Conservation (phyloP, 2,113 vertebrate species). For the Zosterops japonicus region DNA sequence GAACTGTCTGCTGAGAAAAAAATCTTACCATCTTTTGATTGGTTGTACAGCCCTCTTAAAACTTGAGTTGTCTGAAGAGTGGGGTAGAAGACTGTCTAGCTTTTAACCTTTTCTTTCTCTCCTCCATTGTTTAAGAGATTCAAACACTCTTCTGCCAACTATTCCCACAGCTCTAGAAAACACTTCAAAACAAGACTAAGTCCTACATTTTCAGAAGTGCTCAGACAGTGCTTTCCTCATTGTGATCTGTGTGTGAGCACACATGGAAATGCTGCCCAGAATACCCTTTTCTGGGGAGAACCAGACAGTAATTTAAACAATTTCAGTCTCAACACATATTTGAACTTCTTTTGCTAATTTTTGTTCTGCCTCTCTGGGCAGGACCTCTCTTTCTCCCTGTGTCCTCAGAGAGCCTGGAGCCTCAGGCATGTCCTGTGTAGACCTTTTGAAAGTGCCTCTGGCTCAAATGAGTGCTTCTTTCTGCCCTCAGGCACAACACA, state of each 20-base stretch:
- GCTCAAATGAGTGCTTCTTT: neutral
- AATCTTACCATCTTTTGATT: neutral
- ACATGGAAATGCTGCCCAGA: neutral
- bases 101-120: neutral
- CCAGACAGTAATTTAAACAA: neutral
- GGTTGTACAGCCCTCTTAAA: neutral
- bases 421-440: neutral
- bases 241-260: neutral
- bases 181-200: neutral
- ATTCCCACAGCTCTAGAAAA: neutral
- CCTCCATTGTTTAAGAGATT: neutral
- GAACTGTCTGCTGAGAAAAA: neutral
- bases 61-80: neutral
- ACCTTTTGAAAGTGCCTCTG: constrained; percentile 9
- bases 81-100: neutral
- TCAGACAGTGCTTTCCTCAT: neutral
- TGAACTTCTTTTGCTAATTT: neutral
- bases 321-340: neutral
- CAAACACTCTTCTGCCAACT: neutral
- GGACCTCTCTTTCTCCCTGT: neutral
- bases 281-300: neutral
- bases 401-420: neutral
- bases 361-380: neutral
- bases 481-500: constrained; percentile 8
- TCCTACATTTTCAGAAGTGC: neutral